Conservation (phyloP, 2,113 vertebrate species). For the Tenebrosternarchus preto region DNA sequence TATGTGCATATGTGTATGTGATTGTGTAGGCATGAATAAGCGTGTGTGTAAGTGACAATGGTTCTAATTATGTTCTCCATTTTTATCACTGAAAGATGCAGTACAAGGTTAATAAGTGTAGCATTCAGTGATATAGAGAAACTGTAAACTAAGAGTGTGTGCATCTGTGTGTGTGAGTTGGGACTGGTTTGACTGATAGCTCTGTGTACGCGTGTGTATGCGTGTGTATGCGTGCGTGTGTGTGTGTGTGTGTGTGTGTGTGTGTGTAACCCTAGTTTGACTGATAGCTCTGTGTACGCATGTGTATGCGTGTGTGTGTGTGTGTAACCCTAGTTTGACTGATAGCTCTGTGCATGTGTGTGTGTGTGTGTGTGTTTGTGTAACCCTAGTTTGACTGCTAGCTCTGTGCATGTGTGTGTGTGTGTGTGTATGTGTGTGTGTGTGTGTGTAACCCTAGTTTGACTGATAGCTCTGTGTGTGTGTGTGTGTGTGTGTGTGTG, state of each 20-base stretch:
- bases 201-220: conserved; percentile 35
- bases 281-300: too few species aligned
- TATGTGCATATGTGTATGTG: conserved; percentile 34
- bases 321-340: too few species aligned
- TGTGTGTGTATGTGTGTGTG: not conserved
- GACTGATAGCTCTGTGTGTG: too few species aligned
- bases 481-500: not conserved
- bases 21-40: not conserved
- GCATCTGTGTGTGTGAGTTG: conserved; percentile 45
- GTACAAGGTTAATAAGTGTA: not conserved
- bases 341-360: too few species aligned
- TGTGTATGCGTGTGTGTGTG: too few species aligned
- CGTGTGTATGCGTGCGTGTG: conserved; percentile 32
- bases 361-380: conserved; percentile 48
- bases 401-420: too few species aligned
- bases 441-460: conserved; percentile 58
- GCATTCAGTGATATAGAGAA: not conserved
- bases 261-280: conserved; percentile 56
- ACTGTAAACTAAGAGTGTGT: conserved; percentile 17
- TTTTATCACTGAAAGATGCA: not conserved
- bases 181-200: conserved; percentile 61
- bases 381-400: conserved; percentile 62
- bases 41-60: not conserved
- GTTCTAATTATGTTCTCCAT: not conserved
- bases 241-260: conserved; percentile 15